Base-by-base conservation (phyloP, 2,113 vertebrate genomes). In the Caretta caretta region DNA sequence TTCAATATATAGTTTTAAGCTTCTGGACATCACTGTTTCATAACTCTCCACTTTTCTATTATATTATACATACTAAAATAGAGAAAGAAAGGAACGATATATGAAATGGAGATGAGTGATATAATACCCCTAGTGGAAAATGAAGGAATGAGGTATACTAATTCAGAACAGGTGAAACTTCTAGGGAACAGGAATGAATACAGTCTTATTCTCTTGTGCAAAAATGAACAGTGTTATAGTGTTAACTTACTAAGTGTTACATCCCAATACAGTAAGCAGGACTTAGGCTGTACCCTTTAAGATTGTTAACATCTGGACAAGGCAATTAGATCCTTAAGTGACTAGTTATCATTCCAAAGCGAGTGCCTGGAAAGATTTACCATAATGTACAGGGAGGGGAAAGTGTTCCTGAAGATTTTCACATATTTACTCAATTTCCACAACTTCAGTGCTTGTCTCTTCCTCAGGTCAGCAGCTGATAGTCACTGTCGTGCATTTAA, bases 191-290 rank as follows among this genome's bases (percentile, higher is more conserved):
- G 24, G 38, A 96, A 88, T 72, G 50, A 92, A 90, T 22, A 31
- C 17, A 83, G 69, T 56, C 91, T 65, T 29, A 87, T 82, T 31
- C 38, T 88, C 59, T 89, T 81, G 54, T 83, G 65, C 48, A 93
- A 76, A 94, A 97, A 97, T 87, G 19, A 90, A 94, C 79, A 62
- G 59, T 16, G 17, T 89, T 75, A 89, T 24, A 84, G 31, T 92
- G 20, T 91, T 90, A 90, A 82, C n/a, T 94, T 75, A 54, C 57
- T 42, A 93, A 72, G 42, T 65, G 90, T 69, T 92, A 95, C 51
- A 84, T 93, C 59, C 79, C 59, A 51, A 11, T 54, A 38, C 8
- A 92, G 75, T 35, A 62, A 90, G 65, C 22, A 46, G 83, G 95
- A 84, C 75, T 95, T 54, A 90, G 92, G 69, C 51, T 46, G 12